A percentile compares a stretch with the other conserved stretches of the same genome.
Evolutionary conservation across 2,888 invertebrate genomes (phyloP).

Genomic region (Graphium colonna): DNA sequence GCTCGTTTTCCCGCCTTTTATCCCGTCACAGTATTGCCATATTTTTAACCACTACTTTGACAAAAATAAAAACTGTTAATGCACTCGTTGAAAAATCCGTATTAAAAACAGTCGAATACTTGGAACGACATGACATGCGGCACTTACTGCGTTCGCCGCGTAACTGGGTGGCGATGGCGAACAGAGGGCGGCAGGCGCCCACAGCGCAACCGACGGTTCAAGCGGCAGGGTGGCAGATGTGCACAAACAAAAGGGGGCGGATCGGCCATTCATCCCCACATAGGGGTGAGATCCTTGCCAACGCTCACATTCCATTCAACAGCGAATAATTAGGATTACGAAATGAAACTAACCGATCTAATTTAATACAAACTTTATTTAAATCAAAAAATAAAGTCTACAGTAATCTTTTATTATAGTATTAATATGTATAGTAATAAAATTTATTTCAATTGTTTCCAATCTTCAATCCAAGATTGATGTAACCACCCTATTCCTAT

Average conservation of each 20-base stretch:
- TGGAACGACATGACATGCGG: slow-evolving; percentile 48
- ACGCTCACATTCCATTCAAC: too few relatives aligned
- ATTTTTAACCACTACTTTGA: too few relatives aligned
- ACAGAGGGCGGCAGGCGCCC: slow-evolving; percentile 13
- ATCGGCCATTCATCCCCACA: slow-evolving; percentile 29
- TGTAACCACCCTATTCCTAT: slow-evolving; percentile 30
- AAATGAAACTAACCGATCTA: slow-evolving; percentile 31
- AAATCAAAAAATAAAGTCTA: slow-evolving; percentile 80
- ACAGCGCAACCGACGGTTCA: too few relatives aligned
- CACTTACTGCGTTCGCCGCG: slow-evolving; percentile 61
- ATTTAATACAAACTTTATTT: slow-evolving; percentile 79
- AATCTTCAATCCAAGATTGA: slow-evolving; percentile 26
- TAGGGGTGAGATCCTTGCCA: too few relatives aligned
- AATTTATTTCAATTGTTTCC: slow-evolving; percentile 61
- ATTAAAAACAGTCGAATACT: background rate
- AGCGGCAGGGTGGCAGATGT: background rate
- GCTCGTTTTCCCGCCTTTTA: slow-evolving; percentile 53
- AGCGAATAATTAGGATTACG: slow-evolving; percentile 15
- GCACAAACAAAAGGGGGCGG: background rate
- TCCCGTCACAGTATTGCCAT: slow-evolving; percentile 33
- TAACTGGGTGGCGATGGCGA: slow-evolving; percentile 46
- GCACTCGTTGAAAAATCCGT: background rate
- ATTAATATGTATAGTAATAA: slow-evolving; percentile 67
- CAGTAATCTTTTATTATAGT: slow-evolving; percentile 68
- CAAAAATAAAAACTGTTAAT: too few relatives aligned